Evolutionary conservation across 2,797 vertebrate genomes (phyloP).

Genomic region (Cottoperca gobio): DNA sequence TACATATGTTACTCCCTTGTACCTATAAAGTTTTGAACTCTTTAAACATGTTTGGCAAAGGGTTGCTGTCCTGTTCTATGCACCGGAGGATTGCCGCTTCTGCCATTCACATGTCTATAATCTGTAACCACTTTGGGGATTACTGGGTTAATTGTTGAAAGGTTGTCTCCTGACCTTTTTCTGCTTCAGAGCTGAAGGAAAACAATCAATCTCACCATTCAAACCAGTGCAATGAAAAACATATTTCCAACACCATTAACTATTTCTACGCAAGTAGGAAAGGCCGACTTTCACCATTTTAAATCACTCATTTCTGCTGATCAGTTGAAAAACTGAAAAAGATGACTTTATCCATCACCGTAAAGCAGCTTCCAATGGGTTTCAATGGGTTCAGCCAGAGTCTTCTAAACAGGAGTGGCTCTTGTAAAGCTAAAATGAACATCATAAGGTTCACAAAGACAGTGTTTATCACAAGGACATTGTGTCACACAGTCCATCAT

Average conservation of each 20-base stretch:
- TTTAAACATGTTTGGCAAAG: neutral
- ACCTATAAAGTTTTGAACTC: neutral
- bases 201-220: constrained; percentile 41
- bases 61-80: neutral
- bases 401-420: neutral
- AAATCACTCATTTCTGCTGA: neutral
- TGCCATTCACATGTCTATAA: constrained; percentile 38
- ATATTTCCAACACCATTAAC: neutral
- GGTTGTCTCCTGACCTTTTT: constrained; percentile 56
- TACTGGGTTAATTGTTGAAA: constrained; percentile 61
- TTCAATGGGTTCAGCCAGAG: neutral
- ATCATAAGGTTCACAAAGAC: neutral
- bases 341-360: neutral
- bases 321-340: neutral
- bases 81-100: neutral
- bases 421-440: neutral
- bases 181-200: constrained; percentile 24
- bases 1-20: neutral
- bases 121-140: constrained; percentile 48
- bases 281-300: neutral
- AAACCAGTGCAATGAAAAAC: neutral
- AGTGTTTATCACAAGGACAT: neutral
- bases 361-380: too few species aligned
- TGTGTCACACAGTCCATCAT: neutral
- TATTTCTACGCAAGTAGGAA: neutral